Base-by-base conservation (phyloP, 2,113 vertebrate genomes). In the Rhea pennata region DNA sequence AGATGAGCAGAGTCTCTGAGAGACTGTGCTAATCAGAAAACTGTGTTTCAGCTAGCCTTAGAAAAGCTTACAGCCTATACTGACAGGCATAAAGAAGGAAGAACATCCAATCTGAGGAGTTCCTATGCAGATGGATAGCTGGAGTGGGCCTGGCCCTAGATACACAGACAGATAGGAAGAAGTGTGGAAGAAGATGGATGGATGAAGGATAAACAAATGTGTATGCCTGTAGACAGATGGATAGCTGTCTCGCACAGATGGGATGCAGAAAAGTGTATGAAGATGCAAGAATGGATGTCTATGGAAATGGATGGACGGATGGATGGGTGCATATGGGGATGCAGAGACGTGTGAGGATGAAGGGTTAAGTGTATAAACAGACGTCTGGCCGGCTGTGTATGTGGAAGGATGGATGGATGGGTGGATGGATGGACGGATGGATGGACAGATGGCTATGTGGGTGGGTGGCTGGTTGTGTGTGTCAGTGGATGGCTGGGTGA, bases 71-170 rank as follows among this genome's bases (percentile, higher is more conserved):
- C 15, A 61, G 10, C 26, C 21, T 16, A 65, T 24, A 72, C 9
- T 67, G 36, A 66, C 5, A 71, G 27, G 29, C 11, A 87, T 70
- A 74, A 84, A 67, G 65, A 88, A 31, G 11, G 33, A 33, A 88
- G 9, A 72, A 11, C 3, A 17, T 84, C 36, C 51, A 61, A 59
- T 15, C n/a, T 44, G 15, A 92, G 54, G n/a, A 22, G 14, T 22
- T 56, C 58, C 5, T 48, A 12, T 56, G 39, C 84, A 61, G 39
- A 95, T 21, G 19, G 13, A 10, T n/a, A 84, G 64, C 39, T 95
- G 73, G 51, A 96, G 59, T 21, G 51, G 22, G 61, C 48, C 46
- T 21, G 51, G 22, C 56, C 48, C 46, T 48, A 96, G 84, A 92
- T 51, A 71, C 69, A 73, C 24, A 65, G 31, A 42, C 40, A 85